These are phyloP conservation scores for Heliconius himera DNA, from an alignment of 1,140 invertebrate genomes.

Conservation along the genomic window DNA sequence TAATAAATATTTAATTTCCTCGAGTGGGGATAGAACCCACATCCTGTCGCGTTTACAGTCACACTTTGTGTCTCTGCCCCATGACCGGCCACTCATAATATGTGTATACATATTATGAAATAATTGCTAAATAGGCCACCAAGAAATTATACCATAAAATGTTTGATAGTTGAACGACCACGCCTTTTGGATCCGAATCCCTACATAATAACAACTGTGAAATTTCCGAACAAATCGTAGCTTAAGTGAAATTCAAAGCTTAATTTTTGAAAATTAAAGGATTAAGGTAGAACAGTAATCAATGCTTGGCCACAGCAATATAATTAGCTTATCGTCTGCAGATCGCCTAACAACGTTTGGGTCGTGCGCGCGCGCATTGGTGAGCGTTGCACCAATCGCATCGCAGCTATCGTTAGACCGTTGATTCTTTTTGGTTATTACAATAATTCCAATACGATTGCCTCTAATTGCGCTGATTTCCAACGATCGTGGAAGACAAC, in stretches of 20 bases:
- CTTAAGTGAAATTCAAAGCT: slow-evolving; percentile 56
- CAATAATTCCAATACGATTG: slow-evolving; percentile 78
- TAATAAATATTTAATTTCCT: too few species aligned
- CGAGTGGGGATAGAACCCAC: too few species aligned
- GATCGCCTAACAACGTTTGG: slow-evolving; percentile 60
- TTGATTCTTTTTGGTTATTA: slow-evolving; percentile 80
- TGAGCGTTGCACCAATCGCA: slow-evolving; percentile 63
- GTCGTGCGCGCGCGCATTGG: slow-evolving; percentile 76
- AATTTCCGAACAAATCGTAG: slow-evolving; percentile 44
- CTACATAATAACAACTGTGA: slow-evolving; percentile 53
- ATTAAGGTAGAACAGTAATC: slow-evolving; percentile 64
- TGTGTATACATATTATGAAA: too few species aligned
- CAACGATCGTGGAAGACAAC: slow-evolving; percentile 64
- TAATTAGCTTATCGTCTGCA: slow-evolving; percentile 77
- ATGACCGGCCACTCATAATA: too few species aligned
- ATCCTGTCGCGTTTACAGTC: too few species aligned
- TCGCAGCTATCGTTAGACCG: slow-evolving; percentile 64
- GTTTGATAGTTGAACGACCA: slow-evolving; percentile 33
- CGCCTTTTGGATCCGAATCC: slow-evolving; percentile 26
- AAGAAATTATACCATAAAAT: slow-evolving; percentile 22
- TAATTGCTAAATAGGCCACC: too few species aligned
- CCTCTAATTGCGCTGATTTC: slow-evolving; percentile 75
- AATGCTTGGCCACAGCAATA: slow-evolving; percentile 58
- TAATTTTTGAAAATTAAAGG: slow-evolving; percentile 72
- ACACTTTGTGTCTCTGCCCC: too few species aligned